Base-by-base conservation (phyloP, 2,113 vertebrate genomes). In the Ophiodon elongatus region DNA sequence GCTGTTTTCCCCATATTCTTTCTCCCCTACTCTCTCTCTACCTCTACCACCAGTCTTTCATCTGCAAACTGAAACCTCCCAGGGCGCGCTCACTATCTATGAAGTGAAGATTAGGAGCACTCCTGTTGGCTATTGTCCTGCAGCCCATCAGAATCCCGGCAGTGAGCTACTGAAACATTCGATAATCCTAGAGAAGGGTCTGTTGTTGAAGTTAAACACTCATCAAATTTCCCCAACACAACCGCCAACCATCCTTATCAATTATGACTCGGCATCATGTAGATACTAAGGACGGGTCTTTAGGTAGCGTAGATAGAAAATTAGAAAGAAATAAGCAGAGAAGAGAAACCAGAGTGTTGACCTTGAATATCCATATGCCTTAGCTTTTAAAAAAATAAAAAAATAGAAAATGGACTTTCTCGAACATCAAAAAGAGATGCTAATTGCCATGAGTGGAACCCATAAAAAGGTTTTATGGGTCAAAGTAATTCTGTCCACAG, bases 101-200 rank as follows among this genome's bases (percentile, higher is more conserved):
- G 56, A 67, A 43, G 60, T 14, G 64, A 63, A 85, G 80, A 93
- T 91, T 79, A 91, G 84, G 81, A 85, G 79, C 72, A 77, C 77
- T 64, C 87, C 87, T 9, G 19, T 71, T 63, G 39, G 67, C 89
- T 31, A 74, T 88, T 87, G 87, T 91, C 56, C 79, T 62, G 25
- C 27, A 33, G 57, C 62, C 39, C 76, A 64, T 76, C 82, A 50
- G 54, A 60, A 62, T 87, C 79, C 67, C 25, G 50, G 27, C 29
- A 71, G 71, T 39, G 57, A 67, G 67, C 41, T 8, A n/a, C 56
- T 79, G 83, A 91, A 80, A 72, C 52, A 69, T 83, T 87, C 80
- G 68, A 91, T 88, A 83, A 41, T 45, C 14, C 45, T 67, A 41
- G 79, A 88, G 73, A 90, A 62, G 70, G n/a, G 17, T 69, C 84